Evolutionary conservation across 2,113 vertebrate genomes (phyloP).

Genomic region (Toxostoma redivivum): DNA sequence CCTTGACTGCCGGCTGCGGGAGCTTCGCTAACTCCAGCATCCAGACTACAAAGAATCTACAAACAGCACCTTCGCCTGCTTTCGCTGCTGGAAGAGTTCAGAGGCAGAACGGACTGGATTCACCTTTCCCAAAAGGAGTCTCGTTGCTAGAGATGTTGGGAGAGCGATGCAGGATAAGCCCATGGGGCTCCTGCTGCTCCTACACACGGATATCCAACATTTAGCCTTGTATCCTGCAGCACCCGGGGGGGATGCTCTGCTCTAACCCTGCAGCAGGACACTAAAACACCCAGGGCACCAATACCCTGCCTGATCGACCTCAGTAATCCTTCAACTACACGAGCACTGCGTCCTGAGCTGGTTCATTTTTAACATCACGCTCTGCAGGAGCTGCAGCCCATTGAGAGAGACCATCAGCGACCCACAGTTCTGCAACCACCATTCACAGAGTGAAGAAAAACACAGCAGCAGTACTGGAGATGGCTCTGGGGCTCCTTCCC

Average conservation of each 20-base stretch:
- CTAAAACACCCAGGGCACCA: background rate
- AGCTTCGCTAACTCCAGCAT: background rate
- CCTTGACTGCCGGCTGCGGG: background rate
- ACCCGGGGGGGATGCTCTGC: background rate
- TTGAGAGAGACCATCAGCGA: background rate
- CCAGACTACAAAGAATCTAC: background rate
- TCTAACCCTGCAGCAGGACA: background rate
- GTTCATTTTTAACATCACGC: background rate
- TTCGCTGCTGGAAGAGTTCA: background rate
- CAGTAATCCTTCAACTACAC: background rate
- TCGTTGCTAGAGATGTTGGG: background rate
- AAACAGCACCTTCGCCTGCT: background rate
- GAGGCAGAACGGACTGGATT: background rate
- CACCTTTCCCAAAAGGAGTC: background rate
- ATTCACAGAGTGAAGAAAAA: background rate
- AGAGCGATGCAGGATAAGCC: background rate
- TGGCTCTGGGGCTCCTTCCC: background rate
- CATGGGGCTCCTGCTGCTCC: accelerated
- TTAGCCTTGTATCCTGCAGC: background rate
- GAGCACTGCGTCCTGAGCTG: background rate
- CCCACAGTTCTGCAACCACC: background rate
- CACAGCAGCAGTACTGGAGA: background rate
- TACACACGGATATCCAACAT: background rate
- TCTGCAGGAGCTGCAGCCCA: background rate
- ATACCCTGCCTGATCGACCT: accelerated